These are phyloP conservation scores for Patella pellucida DNA, from an alignment of 2,888 invertebrate species.

Conservation along the genomic window DNA sequence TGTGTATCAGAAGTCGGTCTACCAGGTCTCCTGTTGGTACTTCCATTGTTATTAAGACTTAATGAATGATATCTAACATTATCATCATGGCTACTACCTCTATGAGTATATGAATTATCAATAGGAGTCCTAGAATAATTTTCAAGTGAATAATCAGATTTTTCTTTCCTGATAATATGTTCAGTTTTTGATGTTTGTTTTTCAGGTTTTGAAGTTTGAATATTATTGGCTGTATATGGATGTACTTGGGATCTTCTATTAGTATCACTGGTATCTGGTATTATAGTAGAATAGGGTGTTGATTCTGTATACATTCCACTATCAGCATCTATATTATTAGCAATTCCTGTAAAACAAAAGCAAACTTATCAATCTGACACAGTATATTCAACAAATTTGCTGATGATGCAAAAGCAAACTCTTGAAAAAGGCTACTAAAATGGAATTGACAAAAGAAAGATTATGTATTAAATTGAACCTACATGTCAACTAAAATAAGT, in stretches of 20 bases:
- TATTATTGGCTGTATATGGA: neutral
- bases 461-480: too few species aligned
- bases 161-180: neutral
- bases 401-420: too few species aligned
- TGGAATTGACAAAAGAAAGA: too few species aligned
- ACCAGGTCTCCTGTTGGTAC: neutral
- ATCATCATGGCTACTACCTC: neutral
- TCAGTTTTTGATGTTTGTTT: neutral
- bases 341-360: too few species aligned
- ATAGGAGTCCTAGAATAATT: neutral
- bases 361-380: too few species aligned
- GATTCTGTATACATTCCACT: conserved; percentile 1
- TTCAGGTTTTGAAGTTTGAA: neutral
- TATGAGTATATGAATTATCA: neutral
- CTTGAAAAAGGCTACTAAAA: too few species aligned
- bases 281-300: neutral
- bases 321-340: neutral
- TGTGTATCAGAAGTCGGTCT: neutral
- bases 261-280: neutral
- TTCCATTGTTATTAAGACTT: conserved; percentile 2
- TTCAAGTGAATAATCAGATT: neutral
- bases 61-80: neutral
- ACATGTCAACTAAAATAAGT: too few species aligned
- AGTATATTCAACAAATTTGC: too few species aligned
- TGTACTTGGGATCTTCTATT: neutral